A percentile compares a stretch with the other conserved stretches of the same genome.
phyloP scores from a whole-genome alignment of 37 sponge, comb jelly and placozoan genomes.

The Aplysina aerophoba region DNA sequence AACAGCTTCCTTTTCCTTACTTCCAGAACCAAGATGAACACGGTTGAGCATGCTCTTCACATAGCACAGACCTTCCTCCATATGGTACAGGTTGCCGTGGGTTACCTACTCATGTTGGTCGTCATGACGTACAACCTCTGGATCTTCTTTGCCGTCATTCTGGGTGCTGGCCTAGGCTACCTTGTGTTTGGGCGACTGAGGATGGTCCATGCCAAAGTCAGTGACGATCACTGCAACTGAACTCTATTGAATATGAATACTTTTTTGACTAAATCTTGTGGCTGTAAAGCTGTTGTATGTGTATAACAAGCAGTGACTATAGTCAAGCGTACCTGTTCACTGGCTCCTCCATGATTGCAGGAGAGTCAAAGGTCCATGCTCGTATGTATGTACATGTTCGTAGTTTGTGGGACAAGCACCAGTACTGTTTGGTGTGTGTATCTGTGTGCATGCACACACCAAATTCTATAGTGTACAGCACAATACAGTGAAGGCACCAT shows the following conservation, averaged over 20 bases:
- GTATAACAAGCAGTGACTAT: too few species aligned
- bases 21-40: background rate
- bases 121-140: constrained; percentile 95
- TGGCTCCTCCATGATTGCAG: too few species aligned
- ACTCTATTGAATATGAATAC: background rate
- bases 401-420: too few species aligned
- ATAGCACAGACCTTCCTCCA: constrained; percentile 71
- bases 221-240: constrained; percentile 63
- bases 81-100: constrained; percentile 71
- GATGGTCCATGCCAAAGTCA: constrained; percentile 29
- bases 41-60: constrained; percentile 34
- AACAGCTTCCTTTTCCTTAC: background rate
- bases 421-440: too few species aligned
- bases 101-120: constrained; percentile 89
- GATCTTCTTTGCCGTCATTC: constrained; percentile 82
- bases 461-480: too few species aligned
- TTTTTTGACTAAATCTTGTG: too few species aligned
- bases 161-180: constrained; percentile 88
- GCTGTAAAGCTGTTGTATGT: too few species aligned
- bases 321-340: too few species aligned
- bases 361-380: too few species aligned
- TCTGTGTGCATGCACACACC: too few species aligned
- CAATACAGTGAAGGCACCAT: too few species aligned
- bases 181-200: constrained; percentile 59
- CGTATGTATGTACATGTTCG: too few species aligned